Conservation (phyloP, 2,888 invertebrate genomes). For the Epiblema foenella region DNA sequence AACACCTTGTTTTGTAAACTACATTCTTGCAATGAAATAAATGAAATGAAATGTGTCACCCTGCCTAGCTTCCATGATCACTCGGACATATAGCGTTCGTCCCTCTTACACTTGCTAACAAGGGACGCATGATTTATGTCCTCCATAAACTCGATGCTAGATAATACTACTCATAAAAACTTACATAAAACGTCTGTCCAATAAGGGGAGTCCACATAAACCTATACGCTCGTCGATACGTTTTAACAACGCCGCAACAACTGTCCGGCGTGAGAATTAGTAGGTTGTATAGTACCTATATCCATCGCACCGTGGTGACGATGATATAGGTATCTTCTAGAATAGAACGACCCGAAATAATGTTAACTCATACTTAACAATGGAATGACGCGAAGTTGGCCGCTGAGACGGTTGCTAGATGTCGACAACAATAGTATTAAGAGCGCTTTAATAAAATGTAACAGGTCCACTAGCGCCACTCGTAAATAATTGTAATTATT, state of each 20-base stretch:
- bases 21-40: no score
- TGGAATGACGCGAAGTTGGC: neutral
- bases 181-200: neutral
- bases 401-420: neutral
- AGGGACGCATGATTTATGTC: no score
- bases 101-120: no score
- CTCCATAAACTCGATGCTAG: no score
- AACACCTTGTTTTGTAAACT: no score
- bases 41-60: no score
- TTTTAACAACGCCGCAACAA: neutral
- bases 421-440: neutral
- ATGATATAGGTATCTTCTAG: conserved; percentile 37
- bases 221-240: neutral
- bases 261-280: neutral
- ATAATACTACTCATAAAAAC: neutral
- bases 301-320: neutral
- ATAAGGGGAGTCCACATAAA: neutral
- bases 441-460: no score
- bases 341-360: conserved; percentile 28
- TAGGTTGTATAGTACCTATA: conserved; percentile 43
- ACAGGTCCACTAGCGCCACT: no score
- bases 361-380: conserved; percentile 11
- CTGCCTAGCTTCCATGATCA: no score
- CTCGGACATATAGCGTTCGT: no score
- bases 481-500: no score